Percentiles rank a stretch among this genome's conserved stretches.
phyloP scores from a whole-genome alignment of 2,888 invertebrate genomes.

The Aricia artaxerxes region DNA sequence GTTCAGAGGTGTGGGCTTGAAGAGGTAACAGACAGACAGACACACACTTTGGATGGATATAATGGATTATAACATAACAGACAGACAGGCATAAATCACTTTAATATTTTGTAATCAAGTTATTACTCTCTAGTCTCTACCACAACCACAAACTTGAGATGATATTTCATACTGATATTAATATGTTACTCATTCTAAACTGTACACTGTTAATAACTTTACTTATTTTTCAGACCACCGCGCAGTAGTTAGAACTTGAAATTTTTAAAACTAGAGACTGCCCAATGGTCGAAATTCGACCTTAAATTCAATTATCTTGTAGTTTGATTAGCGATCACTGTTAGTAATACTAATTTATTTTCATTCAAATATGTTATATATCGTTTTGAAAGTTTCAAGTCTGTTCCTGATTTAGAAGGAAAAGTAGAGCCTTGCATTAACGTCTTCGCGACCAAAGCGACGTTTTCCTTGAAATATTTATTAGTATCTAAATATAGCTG shows the following conservation, averaged over 20 bases:
- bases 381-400: too few species aligned
- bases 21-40: too few species aligned
- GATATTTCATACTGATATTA: conserved; percentile 11
- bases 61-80: neutral
- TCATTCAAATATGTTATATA: too few species aligned
- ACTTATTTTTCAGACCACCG: too few species aligned
- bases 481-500: neutral
- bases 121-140: neutral
- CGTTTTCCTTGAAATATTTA: neutral
- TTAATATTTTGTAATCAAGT: neutral
- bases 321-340: too few species aligned
- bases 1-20: too few species aligned
- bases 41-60: too few species aligned
- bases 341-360: too few species aligned
- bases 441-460: neutral
- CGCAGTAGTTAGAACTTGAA: too few species aligned
- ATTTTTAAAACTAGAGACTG: too few species aligned
- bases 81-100: neutral
- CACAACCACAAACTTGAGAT: neutral
- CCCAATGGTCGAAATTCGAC: too few species aligned
- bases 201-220: neutral
- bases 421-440: neutral
- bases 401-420: neutral
- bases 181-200: neutral
- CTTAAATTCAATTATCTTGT: too few species aligned